Base-by-base conservation (phyloP, 2,888 invertebrate genomes). In the Dichetophora obliterata region DNA sequence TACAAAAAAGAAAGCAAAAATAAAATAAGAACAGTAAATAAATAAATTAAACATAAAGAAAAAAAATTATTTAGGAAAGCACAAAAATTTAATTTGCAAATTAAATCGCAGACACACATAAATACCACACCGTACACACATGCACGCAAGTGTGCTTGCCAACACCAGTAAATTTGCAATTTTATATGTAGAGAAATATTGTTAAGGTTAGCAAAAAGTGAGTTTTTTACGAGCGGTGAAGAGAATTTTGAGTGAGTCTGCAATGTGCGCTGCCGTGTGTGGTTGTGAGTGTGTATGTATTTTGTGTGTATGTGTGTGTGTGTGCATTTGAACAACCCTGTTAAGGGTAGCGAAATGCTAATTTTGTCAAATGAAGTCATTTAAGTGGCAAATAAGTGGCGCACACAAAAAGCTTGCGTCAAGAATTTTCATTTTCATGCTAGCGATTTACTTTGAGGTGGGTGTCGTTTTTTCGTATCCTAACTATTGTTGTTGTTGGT, bases 341-440 rank as follows among this genome's bases (percentile, higher is more conserved):
- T 5, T 11, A 37, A 27, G n/a, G 5, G 43, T 65, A 37, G 22
- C 61, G 43, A 73, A 73, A 73, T 73, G 72, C 54, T 66, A 74
- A 74, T 74, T 75, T 66, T 31, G 57, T 59, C 31, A 75, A 75
- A 69, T 75, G 66, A 65, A 74, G 65, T 74, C 66, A 34, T 52
- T 66, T 66, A 54, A 65, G 54, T 54, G 65, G 48, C 59, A 57
- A 57, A 59, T 48, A 19, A 48, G 48, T n/a, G n/a, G n/a, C 59
- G 61, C 48, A n/a, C 37, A 19, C 24, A 48, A 19, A 68, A 68
- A 68, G 50, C 50, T 52, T 34, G 34, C 69, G 31, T 16, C 50
- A 69, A n/a, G 52, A 52, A 52, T 61, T 22, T 37, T 59, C 24
- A 59, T 72, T 72, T 24, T 59, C n/a, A 72, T n/a, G 24, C 1